Evolutionary conservation across 2,888 invertebrate genomes (phyloP), one percentile per base, ranked within the genome.

Genomic region (Leptarthrus brevirostris): DNA sequence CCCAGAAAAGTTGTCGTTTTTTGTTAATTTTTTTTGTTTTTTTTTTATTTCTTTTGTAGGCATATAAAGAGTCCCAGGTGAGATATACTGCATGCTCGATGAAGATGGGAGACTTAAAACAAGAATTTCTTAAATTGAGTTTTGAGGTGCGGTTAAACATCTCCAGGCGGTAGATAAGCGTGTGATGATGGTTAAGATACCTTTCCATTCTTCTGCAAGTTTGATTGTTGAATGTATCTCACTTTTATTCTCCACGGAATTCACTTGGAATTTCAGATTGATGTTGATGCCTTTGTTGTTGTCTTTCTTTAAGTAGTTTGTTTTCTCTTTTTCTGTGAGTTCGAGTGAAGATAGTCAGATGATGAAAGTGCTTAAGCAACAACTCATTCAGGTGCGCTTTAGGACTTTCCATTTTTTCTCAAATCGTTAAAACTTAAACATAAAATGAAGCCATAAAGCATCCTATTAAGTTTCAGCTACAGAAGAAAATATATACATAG

Each of bases 221-320:
- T 71, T 54, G 36, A 53, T 71, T 71, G 53, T 71, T 71, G 40
- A 54, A 30, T 40, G 52, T 64, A 54, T 54, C 70, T 54, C 70
- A 71, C 70, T 71, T 71, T 71, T 71, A 71, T 71, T 16, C 70
- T 54, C 70, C 70, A 71, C 54, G 70, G 70, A 71, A 71, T 71
- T 71, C 36, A 54, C 54, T 71, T 54, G 70, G 70, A 71, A 71
- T 71, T 71, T 70, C 70, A 70, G 64, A 64, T 64, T 44, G 44
- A 64, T 64, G 64, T 47, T 36, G 64, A 14, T n/a, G 64, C 36
- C 36, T 22, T 64, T 64, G 64, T 26, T 61, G 36, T 20, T 36
- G 36, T 40, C 20, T 18, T 44, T 64, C 44, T 14, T 61, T 14
- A 6, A 18, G 36, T 61, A 16, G 47, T 20, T 40, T 44, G 40